A percentile compares a stretch with the other conserved stretches of the same genome.
Conservation (phyloP, 2,113 vertebrate genomes). For the Parus major region DNA sequence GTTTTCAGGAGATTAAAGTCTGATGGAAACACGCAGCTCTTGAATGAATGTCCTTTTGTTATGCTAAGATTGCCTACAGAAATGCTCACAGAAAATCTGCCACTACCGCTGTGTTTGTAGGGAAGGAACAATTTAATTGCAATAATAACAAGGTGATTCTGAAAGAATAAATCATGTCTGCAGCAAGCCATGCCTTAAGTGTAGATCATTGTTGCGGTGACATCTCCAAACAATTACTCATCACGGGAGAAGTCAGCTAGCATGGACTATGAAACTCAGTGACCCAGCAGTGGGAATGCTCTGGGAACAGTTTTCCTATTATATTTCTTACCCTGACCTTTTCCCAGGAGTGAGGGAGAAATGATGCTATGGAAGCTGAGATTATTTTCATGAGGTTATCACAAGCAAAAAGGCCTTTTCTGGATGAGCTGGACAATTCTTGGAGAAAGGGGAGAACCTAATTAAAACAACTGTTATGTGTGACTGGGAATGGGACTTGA, state of each 20-base stretch:
- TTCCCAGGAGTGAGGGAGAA: not conserved
- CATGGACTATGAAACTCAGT: not conserved
- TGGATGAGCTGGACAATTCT: not conserved
- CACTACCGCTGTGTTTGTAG: not conserved
- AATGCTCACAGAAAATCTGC: not conserved
- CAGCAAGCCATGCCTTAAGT: not conserved
- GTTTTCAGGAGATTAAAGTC: slow-evolving; percentile 13
- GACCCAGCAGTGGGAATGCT: not conserved
- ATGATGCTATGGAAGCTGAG: not conserved
- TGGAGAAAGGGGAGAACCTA: not conserved
- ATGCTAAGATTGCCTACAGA: not conserved
- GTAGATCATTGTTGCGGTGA: not conserved
- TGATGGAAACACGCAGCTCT: not conserved
- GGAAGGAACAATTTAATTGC: slow-evolving; percentile 45
- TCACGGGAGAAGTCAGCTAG: not conserved
- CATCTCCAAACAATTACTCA: not conserved
- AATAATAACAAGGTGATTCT: slow-evolving; percentile 14
- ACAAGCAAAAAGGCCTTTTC: not conserved
- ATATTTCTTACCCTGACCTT: not conserved
- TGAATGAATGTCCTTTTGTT: slow-evolving; percentile 6
- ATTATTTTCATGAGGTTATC: not conserved
- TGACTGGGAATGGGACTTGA: not conserved
- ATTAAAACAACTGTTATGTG: not conserved
- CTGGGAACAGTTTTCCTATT: not conserved
- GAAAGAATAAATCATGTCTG: slow-evolving; percentile 5